phyloP scores from a whole-genome alignment of 2,113 vertebrate species.

The Mus pahari region DNA sequence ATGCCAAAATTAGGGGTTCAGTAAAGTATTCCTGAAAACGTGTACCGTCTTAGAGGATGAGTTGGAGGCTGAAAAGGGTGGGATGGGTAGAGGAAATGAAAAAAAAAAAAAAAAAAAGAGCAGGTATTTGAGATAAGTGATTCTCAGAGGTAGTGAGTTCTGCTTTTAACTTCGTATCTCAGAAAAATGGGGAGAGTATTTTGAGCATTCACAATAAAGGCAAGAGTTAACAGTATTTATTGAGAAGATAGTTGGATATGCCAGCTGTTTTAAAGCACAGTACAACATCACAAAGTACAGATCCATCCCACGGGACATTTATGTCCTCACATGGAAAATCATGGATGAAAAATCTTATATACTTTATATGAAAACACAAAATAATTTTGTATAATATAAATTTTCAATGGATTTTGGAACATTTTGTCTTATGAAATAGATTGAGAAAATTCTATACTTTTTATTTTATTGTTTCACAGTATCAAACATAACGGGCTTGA shows the following conservation, averaged over 20 bases:
- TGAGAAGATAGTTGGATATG: neutral
- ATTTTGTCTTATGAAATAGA: slow-evolving; percentile 30
- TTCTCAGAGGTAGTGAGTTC: neutral
- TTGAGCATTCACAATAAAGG: neutral
- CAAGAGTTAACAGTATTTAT: neutral
- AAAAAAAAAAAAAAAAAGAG: neutral
- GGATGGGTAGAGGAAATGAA: neutral
- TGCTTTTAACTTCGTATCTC: slow-evolving; percentile 6
- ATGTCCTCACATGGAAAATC: slow-evolving; percentile 26
- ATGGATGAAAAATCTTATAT: neutral
- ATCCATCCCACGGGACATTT: neutral
- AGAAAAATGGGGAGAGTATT: neutral
- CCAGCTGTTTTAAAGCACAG: neutral
- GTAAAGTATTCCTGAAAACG: slow-evolving; percentile 21
- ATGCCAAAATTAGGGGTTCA: neutral
- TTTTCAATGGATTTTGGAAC: slow-evolving; percentile 17
- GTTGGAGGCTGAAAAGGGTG: neutral
- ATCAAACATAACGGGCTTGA: neutral
- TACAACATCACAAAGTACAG: slow-evolving; percentile 1
- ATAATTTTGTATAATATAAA: slow-evolving; percentile 36
- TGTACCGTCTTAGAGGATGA: neutral
- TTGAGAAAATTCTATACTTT: neutral
- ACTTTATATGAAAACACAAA: slow-evolving; percentile 33
- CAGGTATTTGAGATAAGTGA: neutral
- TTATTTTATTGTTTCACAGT: neutral